phyloP scores from a whole-genome alignment of 2,888 invertebrate species.

The Microplitis deprimator region DNA sequence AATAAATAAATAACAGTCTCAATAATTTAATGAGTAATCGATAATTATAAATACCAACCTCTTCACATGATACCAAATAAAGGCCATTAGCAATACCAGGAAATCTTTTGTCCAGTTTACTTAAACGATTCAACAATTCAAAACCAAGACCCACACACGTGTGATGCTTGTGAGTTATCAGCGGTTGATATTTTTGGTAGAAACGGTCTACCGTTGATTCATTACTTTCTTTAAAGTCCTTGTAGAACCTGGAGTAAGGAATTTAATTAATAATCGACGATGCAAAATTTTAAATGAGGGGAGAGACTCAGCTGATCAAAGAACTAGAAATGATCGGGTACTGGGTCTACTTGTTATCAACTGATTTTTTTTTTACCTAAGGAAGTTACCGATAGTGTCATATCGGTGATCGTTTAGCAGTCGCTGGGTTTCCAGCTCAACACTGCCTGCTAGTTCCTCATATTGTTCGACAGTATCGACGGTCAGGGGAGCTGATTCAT shows the following conservation, averaged over 20 bases:
- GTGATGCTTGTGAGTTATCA: conserved; percentile 83
- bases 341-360: no score
- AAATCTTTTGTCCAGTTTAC: conserved; percentile 76
- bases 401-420: conserved; percentile 89
- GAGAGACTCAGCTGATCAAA: neutral
- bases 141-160: conserved; percentile 92
- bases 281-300: conserved; percentile 22
- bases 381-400: conserved; percentile 90
- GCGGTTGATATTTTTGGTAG: conserved; percentile 84
- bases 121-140: conserved; percentile 81
- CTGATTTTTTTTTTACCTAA: conserved; percentile 70
- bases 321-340: no score
- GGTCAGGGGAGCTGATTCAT: conserved; percentile 72
- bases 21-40: no score
- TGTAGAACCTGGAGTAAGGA: conserved; percentile 73
- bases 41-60: conserved; percentile 72
- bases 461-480: conserved; percentile 77
- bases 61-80: conserved; percentile 89
- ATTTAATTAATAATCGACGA: neutral
- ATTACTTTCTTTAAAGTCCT: conserved; percentile 75
- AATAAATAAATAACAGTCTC: neutral
- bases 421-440: conserved; percentile 85
- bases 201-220: conserved; percentile 80
- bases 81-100: conserved; percentile 79
- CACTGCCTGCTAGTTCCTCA: conserved; percentile 84